These are phyloP conservation scores for Aphis gossypii DNA, from an alignment of 1,140 invertebrate species.

Conservation along the genomic window DNA sequence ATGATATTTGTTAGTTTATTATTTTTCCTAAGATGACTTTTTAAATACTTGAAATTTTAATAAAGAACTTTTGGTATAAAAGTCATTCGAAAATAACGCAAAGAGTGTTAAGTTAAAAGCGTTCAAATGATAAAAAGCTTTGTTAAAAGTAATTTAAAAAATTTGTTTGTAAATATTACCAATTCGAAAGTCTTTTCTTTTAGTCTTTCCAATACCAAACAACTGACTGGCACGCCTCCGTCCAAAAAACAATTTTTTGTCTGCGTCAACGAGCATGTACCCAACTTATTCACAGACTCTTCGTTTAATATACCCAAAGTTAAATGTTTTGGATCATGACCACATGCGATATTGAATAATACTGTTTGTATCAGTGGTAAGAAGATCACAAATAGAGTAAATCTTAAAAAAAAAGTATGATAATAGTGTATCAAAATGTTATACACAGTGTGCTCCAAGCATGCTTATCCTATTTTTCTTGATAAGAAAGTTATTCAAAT, in stretches of 20 bases:
- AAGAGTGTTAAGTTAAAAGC: neutral
- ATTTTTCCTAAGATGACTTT: neutral
- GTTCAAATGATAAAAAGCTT: neutral
- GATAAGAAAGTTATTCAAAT: neutral
- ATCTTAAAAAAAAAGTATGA: slow-evolving; percentile 48
- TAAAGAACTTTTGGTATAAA: neutral
- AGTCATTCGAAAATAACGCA: neutral
- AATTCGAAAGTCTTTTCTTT: slow-evolving; percentile 51
- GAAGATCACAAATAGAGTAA: slow-evolving; percentile 59
- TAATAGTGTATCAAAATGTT: neutral
- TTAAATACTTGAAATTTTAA: neutral
- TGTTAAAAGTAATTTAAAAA: neutral
- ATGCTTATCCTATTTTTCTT: neutral
- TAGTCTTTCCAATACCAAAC: slow-evolving; percentile 59
- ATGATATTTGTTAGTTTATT: no score
- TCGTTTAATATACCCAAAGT: slow-evolving; percentile 59
- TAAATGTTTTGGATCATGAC: slow-evolving; percentile 59
- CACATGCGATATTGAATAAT: slow-evolving; percentile 59
- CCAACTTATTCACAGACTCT: slow-evolving; percentile 20
- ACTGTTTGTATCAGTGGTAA: slow-evolving; percentile 59
- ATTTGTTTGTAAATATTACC: slow-evolving; percentile 45
- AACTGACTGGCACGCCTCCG: slow-evolving; percentile 58
- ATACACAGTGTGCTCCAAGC: no score
- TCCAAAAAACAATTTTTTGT: slow-evolving; percentile 54
- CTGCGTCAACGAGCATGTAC: slow-evolving; percentile 6